phyloP scores from a whole-genome alignment of 2,797 vertebrate genomes.

The Falco columbarius region DNA sequence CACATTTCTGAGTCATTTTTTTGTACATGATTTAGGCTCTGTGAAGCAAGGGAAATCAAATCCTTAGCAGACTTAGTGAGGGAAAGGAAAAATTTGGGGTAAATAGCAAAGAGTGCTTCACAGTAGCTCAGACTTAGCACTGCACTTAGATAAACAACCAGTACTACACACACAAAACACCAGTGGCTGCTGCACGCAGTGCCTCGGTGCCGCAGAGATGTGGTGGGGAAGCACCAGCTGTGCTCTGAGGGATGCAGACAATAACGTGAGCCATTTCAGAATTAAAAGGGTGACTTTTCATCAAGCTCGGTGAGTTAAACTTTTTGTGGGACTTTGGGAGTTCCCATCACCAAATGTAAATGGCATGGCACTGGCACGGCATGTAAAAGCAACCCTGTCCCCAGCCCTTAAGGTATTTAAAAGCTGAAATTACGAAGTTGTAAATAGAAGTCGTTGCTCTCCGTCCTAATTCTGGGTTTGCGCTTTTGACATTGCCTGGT shows the following conservation, averaged over 20 bases:
- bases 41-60: not conserved
- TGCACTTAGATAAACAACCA: not conserved
- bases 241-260: not conserved
- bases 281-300: not conserved
- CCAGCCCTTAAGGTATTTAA: not conserved
- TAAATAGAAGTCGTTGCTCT: constrained; percentile 18
- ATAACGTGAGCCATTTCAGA: fast-evolving
- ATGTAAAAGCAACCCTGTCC: not conserved
- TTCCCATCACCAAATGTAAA: not conserved
- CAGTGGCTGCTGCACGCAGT: not conserved
- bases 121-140: not conserved
- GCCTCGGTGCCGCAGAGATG: fast-evolving
- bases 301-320: not conserved
- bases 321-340: not conserved
- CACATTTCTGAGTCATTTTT: not conserved
- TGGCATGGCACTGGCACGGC: not conserved
- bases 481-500: constrained; percentile 12
- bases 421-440: constrained; percentile 3
- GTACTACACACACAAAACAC: not conserved
- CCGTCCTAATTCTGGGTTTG: constrained; percentile 21
- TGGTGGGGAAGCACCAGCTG: not conserved
- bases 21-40: not conserved
- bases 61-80: not conserved
- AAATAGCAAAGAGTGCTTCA: not conserved
- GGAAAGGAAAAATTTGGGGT: not conserved